A percentile compares a stretch with the other conserved stretches of the same genome.
Evolutionary conservation across 2,888 invertebrate genomes (phyloP).

Genomic region (Archips xylosteana): DNA sequence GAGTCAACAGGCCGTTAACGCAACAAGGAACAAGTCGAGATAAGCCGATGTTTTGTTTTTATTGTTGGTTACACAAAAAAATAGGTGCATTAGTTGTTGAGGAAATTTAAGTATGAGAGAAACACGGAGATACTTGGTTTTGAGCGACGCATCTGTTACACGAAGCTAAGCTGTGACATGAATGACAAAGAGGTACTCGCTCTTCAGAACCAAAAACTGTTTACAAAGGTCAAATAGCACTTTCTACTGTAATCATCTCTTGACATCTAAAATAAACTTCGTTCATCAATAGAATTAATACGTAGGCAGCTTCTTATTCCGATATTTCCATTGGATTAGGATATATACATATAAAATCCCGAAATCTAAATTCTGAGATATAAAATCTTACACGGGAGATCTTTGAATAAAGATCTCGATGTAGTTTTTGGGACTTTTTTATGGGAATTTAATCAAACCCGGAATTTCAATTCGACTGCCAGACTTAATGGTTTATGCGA

Average conservation of each 20-base stretch:
- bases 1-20: slow-evolving; percentile 20
- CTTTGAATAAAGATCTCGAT: too few relatives aligned
- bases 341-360: too few relatives aligned
- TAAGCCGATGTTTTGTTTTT: slow-evolving; percentile 25
- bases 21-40: slow-evolving; percentile 20
- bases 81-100: slow-evolving; percentile 4
- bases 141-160: neutral
- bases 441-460: too few relatives aligned
- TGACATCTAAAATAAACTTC: neutral
- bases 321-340: too few relatives aligned
- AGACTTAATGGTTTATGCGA: too few relatives aligned
- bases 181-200: neutral
- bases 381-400: too few relatives aligned
- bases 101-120: neutral
- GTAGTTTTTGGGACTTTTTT: too few relatives aligned
- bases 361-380: too few relatives aligned
- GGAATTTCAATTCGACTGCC: too few relatives aligned
- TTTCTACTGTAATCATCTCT: slow-evolving; percentile 1
- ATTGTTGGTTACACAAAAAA: slow-evolving; percentile 19
- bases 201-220: neutral
- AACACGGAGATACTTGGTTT: neutral
- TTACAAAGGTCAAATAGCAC: slow-evolving; percentile 7
- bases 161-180: neutral
- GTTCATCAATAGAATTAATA: neutral
- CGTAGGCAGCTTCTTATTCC: too few relatives aligned